Evolutionary conservation across 2,888 invertebrate species (phyloP), one percentile per base, ranked within the genome.

Genomic region (Mythimna ferrago): DNA sequence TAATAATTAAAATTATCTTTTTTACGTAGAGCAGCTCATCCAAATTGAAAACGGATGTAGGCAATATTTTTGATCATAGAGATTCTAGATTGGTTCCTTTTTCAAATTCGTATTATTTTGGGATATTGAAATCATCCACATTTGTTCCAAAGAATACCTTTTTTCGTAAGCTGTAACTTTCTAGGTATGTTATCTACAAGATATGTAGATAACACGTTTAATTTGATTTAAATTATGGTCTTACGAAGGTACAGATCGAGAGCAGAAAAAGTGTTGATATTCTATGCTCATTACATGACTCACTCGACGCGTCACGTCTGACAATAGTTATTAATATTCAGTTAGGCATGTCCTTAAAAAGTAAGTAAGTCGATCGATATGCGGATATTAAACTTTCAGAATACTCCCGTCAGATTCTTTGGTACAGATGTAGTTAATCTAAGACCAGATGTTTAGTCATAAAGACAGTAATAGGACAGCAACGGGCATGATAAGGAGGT

Each of bases 51-150:
- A 44, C 44, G 6, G 41, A 58, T 63, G 10, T n/a, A n/a, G 5
- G 19, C 35, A 54, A n/a, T 16, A 41, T 32, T 53, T 76, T 72
- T 58, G 14, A 67, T 67, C 41, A 60, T 62, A 81, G 63, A 73
- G 41, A 62, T 56, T 69, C 53, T 77, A 73, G 66, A 58, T 76
- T 84, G 84, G 84, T 78, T 84, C 84, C 81, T 74, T 77, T 83
- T 78, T 78, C 76, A 82, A 84, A 84, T 84, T 84, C 82, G 84
- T 78, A 72, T 69, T 62, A 19, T 66, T 19, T 65, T 66, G n/a
- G 56, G n/a, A 19, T 58, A 21, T 11, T 66, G 56, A 53, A 57
- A 70, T 78, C 26, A 35, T 68, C 26, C 48, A 63, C 68, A 72
- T 63, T 51, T 32, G 48, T 63, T 51, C 66, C 68, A 76, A 80